phyloP scores from a whole-genome alignment of 2,888 invertebrate species.

The Mesorhabditis spiculigera region DNA sequence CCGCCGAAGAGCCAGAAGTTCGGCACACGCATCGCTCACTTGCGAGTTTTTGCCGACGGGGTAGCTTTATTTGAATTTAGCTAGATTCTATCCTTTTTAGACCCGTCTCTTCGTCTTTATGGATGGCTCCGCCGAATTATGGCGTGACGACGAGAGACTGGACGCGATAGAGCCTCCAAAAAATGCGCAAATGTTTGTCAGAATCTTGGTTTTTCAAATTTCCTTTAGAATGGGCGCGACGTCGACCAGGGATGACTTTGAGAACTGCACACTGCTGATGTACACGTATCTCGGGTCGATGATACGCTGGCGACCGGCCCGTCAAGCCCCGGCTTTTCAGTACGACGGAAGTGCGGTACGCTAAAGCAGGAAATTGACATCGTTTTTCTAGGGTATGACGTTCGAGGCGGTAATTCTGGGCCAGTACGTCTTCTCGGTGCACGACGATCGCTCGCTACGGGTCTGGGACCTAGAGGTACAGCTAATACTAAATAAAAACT shows the following conservation, averaged over 20 bases:
- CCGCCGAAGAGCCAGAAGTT: too few relatives aligned
- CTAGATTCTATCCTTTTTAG: too few relatives aligned
- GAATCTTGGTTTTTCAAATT: too few relatives aligned
- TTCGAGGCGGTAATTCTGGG: neutral
- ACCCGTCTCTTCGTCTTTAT: neutral
- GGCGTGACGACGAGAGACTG: neutral
- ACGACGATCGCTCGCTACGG: constrained; percentile 30
- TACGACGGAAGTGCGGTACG: neutral
- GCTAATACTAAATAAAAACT: too few relatives aligned
- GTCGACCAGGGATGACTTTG: neutral
- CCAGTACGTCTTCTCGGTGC: constrained; percentile 21
- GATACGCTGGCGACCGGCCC: neutral
- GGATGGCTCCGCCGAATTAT: neutral
- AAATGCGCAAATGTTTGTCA: too few relatives aligned
- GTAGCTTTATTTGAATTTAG: too few relatives aligned
- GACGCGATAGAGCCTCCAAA: too few relatives aligned
- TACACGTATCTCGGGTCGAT: neutral
- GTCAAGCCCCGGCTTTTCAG: neutral
- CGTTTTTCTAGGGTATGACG: neutral
- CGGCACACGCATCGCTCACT: too few relatives aligned
- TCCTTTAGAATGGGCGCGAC: neutral
- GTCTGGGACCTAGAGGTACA: constrained; percentile 21
- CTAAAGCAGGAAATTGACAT: neutral
- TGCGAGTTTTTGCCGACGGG: too few relatives aligned
- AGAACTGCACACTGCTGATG: neutral